Conservation (phyloP, 2,797 vertebrate genomes). For the Sebastes hubbsi region DNA sequence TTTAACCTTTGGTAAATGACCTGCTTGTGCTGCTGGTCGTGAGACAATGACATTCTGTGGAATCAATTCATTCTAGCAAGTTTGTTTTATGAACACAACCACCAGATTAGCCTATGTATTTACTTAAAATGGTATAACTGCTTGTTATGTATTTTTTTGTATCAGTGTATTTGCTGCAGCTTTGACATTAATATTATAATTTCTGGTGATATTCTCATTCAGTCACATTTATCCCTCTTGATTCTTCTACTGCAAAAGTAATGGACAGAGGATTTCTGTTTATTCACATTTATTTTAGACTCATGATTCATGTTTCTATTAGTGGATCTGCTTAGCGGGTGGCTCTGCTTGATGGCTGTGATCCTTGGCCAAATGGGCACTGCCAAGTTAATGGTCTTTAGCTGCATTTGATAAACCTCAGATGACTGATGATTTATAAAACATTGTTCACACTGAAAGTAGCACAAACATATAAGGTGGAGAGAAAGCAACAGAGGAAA, state of each 20-base stretch:
- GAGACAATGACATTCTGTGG: not conserved
- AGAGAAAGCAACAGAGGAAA: not conserved
- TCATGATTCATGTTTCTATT: slow-evolving; percentile 23
- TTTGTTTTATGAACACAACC: not conserved
- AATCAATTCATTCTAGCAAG: not conserved
- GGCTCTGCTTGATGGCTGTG: slow-evolving; percentile 8
- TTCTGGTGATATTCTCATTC: not conserved
- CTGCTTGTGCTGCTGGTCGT: slow-evolving; percentile 14
- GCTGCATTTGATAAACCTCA: not conserved
- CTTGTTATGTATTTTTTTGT: not conserved
- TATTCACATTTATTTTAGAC: slow-evolving; percentile 1
- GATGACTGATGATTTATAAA: not conserved
- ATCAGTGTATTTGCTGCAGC: not conserved
- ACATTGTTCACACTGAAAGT: not conserved
- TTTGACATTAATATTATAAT: not conserved
- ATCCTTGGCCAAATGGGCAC: slow-evolving; percentile 7
- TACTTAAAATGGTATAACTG: not conserved
- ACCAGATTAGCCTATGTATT: not conserved
- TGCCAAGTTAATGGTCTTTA: not conserved
- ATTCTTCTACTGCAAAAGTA: not conserved
- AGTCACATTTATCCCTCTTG: not conserved
- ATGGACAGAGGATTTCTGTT: not conserved
- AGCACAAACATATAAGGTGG: not conserved
- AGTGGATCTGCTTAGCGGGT: slow-evolving; percentile 4
- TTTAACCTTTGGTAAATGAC: slow-evolving; percentile 58